Base-by-base conservation (phyloP, 2,888 invertebrate species). In the Amblyjoppa proteus region DNA sequence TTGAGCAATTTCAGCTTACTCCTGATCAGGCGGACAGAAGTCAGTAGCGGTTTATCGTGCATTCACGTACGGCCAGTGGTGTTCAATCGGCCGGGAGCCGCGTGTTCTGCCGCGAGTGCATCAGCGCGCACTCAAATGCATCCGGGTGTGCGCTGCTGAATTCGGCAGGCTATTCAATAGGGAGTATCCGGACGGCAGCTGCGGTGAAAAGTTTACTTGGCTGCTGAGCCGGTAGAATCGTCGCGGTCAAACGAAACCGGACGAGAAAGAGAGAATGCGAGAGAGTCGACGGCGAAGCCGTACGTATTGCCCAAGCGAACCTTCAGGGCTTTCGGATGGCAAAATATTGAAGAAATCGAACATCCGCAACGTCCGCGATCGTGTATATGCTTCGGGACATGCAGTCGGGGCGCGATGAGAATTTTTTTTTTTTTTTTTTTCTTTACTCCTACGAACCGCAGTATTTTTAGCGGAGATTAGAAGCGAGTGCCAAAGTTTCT, bases 1-100 rank as follows among this genome's bases (percentile, higher is more conserved):
- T 92, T 92, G 92, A 92, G 91, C 91, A 91, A 92, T 92, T 91
- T 89, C 89, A 87, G 90, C 90, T 88, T 90, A 87, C 81, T 81
- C 51, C 58, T 64, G 75, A 91, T 64, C 87, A 69, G 91, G 91
- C 81, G 81, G 28, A 13, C 88, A 92, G 86, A 38, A 84, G 64
- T 16, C n/a, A 1, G 20, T 6, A 53, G 53, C n/a, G 20, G 53
- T 53, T 20, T 1, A 7, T 53, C 6, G 20, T 53, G 16, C 53
- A 20, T 20, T 53, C 53, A 9, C 53, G 53, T 6, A 20, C 87
- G 90, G 53, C 6, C 53, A 53, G 53, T 0, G 53, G 53, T 53
- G 11, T 20, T 53, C 53, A 53, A 53, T 16, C 20, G 53, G 20
- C n/a, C 53, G 53, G 16, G 20, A 53, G n/a, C n/a, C 7, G 11